Evolutionary conservation across 1,140 invertebrate species (phyloP), one percentile per base, ranked within the genome.

Genomic region (Tyrophagus putrescentiae): DNA sequence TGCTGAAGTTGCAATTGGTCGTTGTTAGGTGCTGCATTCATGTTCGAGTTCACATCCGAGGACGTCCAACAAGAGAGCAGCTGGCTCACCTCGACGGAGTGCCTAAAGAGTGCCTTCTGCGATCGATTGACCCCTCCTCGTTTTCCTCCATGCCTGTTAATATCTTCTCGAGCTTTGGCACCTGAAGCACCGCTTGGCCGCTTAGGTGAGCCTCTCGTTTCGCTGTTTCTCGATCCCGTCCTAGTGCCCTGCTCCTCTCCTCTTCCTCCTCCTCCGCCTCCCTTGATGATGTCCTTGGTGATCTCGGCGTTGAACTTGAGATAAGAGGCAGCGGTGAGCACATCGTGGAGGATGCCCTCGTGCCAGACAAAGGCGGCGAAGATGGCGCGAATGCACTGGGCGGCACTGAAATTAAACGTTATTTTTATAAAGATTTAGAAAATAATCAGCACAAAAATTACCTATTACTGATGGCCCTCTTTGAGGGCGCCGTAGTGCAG

Each of bases 291-390:
- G 31, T 67, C 62, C 59, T 67, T 71, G 63, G 34, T 64, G 52
- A 64, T 48, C 31, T 60, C 65, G 50, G 36, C 42, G 48, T 61
- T 89, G 70, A 96, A 96, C 73, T 94, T 94, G 0, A 98, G 75
- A 69, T 91, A 97, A 4, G 91, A 89, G 0, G 92, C 89, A 69
- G 89, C 93, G 0, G 92, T 90, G 84, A 97, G 96, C 4, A 91
- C 91, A 71, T 98, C 93, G 70, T 95, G 89, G 0, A 95, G 88
- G 41, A 97, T 84, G 1, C 88, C 91, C 76, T 96, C 91, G 71
- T 98, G 93, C 92, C 92, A 97, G 1, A 97, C 72, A 67, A 96
- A 84, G 0, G 93, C 90, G 0, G 92, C 91, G 73, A 97, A 98
- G 0, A 95, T 85, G 0, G 90, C 85, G 5, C 94, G 76, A 4